Conservation (phyloP, 2,888 invertebrate genomes). For the Tenthredo distinguenda region DNA sequence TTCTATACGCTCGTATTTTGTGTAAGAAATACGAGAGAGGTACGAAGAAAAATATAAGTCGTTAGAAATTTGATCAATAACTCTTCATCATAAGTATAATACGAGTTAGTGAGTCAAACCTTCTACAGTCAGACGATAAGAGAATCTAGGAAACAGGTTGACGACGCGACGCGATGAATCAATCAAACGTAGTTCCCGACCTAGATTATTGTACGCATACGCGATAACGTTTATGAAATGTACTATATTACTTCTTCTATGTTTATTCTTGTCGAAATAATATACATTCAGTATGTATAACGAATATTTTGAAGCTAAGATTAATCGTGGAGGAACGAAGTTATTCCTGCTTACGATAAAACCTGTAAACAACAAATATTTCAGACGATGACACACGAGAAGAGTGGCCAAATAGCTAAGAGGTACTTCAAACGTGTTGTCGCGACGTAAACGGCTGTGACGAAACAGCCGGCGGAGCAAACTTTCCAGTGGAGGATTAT, state of each 20-base stretch:
- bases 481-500: background rate
- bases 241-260: background rate
- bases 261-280: background rate
- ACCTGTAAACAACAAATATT: conserved; percentile 67
- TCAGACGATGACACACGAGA: conserved; percentile 82
- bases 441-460: background rate
- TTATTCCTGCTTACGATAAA: background rate
- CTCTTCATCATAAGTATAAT: background rate
- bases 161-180: background rate
- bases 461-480: background rate
- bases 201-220: background rate
- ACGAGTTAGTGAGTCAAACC: background rate
- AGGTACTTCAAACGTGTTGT: conserved; percentile 80
- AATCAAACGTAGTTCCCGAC: background rate
- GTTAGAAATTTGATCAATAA: background rate
- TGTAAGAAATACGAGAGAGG: background rate
- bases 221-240: background rate
- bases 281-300: background rate
- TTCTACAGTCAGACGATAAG: background rate
- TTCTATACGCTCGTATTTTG: background rate
- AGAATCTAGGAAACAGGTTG: background rate
- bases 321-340: background rate
- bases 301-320: background rate
- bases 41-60: background rate
- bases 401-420: conserved; percentile 79